A percentile compares a stretch with the other conserved stretches of the same genome.
Conservation (phyloP, 2,113 vertebrate genomes). For the Oncorhynchus mykiss region DNA sequence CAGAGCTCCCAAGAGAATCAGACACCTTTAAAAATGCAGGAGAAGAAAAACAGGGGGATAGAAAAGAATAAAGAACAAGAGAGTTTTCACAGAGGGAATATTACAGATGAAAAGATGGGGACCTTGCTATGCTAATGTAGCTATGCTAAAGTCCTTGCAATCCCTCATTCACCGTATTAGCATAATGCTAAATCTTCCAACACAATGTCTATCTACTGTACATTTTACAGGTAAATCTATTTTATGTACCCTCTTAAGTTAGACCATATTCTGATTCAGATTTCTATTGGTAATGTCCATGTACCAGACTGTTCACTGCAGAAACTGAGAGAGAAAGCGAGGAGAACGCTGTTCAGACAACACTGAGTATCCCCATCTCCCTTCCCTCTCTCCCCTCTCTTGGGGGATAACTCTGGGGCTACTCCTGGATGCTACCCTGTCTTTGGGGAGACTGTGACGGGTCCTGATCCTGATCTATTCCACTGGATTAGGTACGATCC, state of each 20-base stretch:
- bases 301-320: background rate
- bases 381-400: background rate
- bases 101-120: background rate
- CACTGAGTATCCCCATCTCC: background rate
- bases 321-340: background rate
- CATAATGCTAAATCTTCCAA: background rate
- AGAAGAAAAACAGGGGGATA: background rate
- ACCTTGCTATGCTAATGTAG: background rate
- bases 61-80: background rate
- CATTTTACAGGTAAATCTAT: constrained; percentile 2
- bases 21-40: background rate
- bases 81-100: background rate
- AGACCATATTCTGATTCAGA: background rate
- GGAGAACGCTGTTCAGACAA: background rate
- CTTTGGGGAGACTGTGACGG: background rate
- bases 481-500: background rate
- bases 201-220: constrained; percentile 18
- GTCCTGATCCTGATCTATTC: background rate
- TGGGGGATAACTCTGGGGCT: background rate
- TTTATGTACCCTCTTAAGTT: background rate
- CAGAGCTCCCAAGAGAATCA: background rate
- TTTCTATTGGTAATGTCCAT: background rate
- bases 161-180: background rate
- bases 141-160: background rate
- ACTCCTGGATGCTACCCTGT: background rate